These are phyloP conservation scores for Tretioscincus oriximinensis DNA, from an alignment of 2,113 vertebrate species.

Conservation along the genomic window DNA sequence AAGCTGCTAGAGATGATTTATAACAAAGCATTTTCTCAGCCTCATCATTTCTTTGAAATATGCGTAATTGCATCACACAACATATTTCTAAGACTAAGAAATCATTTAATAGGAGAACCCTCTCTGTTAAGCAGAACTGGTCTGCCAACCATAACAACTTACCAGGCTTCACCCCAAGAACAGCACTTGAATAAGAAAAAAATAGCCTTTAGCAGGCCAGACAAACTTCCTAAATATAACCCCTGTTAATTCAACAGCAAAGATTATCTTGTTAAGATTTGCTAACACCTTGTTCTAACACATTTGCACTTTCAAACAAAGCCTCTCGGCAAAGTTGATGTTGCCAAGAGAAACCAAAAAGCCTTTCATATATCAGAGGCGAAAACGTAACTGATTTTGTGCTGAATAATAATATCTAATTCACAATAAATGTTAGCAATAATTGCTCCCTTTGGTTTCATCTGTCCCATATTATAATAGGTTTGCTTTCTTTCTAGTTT, in stretches of 20 bases:
- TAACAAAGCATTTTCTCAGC: neutral
- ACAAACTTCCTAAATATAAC: conserved; percentile 13
- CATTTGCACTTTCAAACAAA: neutral
- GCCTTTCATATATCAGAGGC: neutral
- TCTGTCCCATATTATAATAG: neutral
- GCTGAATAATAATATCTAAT: neutral
- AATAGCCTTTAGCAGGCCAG: neutral
- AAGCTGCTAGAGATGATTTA: neutral
- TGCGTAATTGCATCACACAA: neutral
- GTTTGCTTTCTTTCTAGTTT: neutral
- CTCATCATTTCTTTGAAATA: neutral
- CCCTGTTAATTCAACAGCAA: neutral
- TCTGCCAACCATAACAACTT: neutral
- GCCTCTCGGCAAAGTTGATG: fast-evolving
- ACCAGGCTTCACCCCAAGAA: neutral
- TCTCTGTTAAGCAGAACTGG: fast-evolving
- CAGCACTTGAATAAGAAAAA: neutral
- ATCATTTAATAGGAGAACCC: neutral
- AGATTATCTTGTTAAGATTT: neutral
- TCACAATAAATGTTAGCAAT: neutral
- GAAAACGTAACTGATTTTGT: neutral
- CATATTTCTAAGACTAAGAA: neutral
- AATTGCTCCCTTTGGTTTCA: neutral
- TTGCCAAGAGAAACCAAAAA: neutral
- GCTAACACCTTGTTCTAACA: conserved; percentile 3